Evolutionary conservation across 2,113 vertebrate species (phyloP).

Genomic region (Neomonachus schauinslandi): DNA sequence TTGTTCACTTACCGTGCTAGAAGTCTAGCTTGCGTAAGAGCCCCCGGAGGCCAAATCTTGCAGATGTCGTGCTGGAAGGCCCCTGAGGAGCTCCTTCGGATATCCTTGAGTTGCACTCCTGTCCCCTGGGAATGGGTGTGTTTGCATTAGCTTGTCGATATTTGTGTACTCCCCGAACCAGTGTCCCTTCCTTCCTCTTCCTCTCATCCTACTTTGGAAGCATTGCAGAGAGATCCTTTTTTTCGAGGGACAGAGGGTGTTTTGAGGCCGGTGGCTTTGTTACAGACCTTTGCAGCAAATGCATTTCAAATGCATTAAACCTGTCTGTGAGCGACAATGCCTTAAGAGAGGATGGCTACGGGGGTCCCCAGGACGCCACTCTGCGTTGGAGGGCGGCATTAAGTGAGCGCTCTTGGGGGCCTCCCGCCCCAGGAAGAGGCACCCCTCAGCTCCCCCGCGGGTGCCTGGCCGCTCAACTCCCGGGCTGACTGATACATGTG

Average conservation of each 20-base stretch:
- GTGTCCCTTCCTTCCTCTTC: background rate
- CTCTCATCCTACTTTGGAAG: background rate
- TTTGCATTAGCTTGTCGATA: background rate
- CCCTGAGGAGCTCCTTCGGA: background rate
- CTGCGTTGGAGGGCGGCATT: background rate
- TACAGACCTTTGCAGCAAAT: background rate
- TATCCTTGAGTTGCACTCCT: background rate
- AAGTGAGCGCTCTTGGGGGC: background rate
- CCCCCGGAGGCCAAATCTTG: background rate
- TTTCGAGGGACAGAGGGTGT: background rate
- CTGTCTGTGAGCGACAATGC: background rate
- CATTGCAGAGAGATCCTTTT: background rate
- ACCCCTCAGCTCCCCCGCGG: rapidly evolving
- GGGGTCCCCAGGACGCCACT: background rate
- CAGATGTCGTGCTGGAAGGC: background rate
- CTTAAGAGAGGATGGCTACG: background rate
- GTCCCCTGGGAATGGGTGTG: background rate
- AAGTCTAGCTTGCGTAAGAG: background rate
- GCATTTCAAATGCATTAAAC: background rate
- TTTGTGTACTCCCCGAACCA: rapidly evolving
- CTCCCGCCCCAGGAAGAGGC: background rate
- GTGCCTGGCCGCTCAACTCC: background rate
- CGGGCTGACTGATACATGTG: too few relatives aligned
- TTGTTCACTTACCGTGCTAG: background rate
- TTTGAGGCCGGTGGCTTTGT: background rate